A percentile compares a stretch with the other conserved stretches of the same genome.
Evolutionary conservation across 2,888 invertebrate species (phyloP).

Genomic region (Acanthopleura granulata): DNA sequence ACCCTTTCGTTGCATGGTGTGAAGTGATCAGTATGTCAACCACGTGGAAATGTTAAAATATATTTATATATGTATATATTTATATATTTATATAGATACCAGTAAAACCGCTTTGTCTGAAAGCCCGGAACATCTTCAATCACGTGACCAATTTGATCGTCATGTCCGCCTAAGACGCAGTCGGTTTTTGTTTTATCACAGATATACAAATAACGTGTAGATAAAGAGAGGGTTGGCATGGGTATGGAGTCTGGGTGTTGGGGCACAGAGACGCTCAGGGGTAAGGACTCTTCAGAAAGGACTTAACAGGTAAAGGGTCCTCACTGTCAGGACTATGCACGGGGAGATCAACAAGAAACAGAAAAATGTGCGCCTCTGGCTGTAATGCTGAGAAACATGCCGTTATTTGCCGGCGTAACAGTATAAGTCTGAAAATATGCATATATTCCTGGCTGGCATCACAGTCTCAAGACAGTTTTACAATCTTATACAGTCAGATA

Average conservation of each 20-base stretch:
- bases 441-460: too few species aligned
- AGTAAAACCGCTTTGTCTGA: neutral
- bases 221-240: neutral
- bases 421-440: too few species aligned
- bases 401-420: too few species aligned
- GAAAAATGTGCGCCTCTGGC: too few species aligned
- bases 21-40: neutral
- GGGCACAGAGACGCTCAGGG: too few species aligned
- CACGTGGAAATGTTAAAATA: conserved; percentile 9
- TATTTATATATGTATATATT: conserved; percentile 15
- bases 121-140: neutral
- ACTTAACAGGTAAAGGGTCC: neutral
- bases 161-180: neutral
- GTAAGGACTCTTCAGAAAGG: too few species aligned
- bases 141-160: neutral
- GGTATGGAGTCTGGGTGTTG: too few species aligned
- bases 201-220: neutral
- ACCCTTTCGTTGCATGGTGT: conserved; percentile 10
- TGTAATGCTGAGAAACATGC: too few species aligned
- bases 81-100: conserved; percentile 15
- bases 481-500: too few species aligned
- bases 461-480: too few species aligned
- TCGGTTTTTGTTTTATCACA: neutral
- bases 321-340: too few species aligned
- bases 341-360: too few species aligned